Evolutionary conservation across 2,113 vertebrate species (phyloP).

Genomic region (Callopanchax toddi): DNA sequence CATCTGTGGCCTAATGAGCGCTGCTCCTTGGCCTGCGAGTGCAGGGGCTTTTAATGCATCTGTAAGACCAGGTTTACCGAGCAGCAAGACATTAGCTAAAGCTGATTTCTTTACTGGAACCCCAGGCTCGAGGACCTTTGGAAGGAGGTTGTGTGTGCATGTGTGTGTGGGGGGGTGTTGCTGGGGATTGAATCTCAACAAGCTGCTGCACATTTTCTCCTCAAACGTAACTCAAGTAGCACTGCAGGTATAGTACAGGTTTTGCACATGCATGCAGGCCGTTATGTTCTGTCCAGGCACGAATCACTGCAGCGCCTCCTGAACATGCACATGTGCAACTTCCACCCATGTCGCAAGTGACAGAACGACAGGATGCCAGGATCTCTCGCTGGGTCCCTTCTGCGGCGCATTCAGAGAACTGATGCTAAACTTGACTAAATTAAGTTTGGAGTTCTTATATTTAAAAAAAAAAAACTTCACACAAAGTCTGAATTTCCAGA

Average conservation of each 20-base stretch:
- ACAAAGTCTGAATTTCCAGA: constrained; percentile 71
- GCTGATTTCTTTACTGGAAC: constrained; percentile 81
- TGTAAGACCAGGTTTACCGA: constrained; percentile 78
- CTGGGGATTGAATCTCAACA: constrained; percentile 69
- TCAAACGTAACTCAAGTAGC: constrained; percentile 62
- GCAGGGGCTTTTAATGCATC: constrained; percentile 76
- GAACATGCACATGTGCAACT: constrained; percentile 32
- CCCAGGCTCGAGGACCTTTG: constrained; percentile 78
- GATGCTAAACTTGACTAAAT: background rate
- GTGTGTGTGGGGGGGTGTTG: constrained; percentile 22
- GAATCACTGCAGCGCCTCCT: constrained; percentile 9
- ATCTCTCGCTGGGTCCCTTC: constrained; percentile 26
- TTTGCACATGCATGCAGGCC: constrained; percentile 31
- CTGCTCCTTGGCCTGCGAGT: constrained; percentile 72
- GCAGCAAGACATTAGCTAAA: constrained; percentile 81
- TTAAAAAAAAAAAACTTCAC: constrained; percentile 19
- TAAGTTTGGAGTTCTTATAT: background rate
- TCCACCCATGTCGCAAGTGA: constrained; percentile 70
- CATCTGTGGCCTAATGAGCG: constrained; percentile 80
- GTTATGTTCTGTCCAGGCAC: constrained; percentile 27
- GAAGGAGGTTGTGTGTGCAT: constrained; percentile 55
- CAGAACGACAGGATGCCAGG: constrained; percentile 35
- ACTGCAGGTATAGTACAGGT: constrained; percentile 61
- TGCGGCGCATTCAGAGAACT: constrained; percentile 13
- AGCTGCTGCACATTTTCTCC: constrained; percentile 78